Percentiles rank a stretch among this genome's conserved stretches.
Evolutionary conservation across 2,888 invertebrate genomes (phyloP).

Genomic region (Aphodius sticticus): DNA sequence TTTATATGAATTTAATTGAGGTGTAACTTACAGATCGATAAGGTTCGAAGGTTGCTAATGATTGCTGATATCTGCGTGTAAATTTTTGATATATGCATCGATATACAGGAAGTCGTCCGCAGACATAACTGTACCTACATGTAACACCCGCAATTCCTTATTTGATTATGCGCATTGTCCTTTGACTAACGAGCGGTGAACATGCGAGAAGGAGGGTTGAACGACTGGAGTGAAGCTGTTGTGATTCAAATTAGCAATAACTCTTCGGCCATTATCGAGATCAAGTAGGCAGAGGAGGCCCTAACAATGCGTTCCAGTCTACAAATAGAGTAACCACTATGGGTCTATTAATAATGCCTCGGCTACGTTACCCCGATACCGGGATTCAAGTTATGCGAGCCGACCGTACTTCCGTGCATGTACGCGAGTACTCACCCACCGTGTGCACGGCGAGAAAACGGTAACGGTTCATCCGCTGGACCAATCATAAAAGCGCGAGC

Average conservation of each 20-base stretch:
- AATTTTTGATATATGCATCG: background rate
- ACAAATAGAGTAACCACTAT: background rate
- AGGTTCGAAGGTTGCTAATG: too few relatives aligned
- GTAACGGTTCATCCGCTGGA: constrained; percentile 32
- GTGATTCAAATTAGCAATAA: constrained; percentile 4
- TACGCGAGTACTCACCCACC: constrained; percentile 33
- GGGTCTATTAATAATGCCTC: background rate
- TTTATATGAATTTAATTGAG: too few relatives aligned
- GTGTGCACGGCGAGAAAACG: constrained; percentile 30
- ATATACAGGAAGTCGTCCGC: background rate
- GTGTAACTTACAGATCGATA: too few relatives aligned
- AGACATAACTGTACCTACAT: background rate
- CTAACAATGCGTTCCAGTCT: constrained; percentile 4
- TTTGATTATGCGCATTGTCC: constrained; percentile 4
- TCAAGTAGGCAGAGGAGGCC: background rate
- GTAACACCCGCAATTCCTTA: background rate
- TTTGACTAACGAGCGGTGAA: background rate
- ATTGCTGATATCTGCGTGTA: background rate
- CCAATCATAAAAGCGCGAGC: constrained; percentile 29
- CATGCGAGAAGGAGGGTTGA: background rate
- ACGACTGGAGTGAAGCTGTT: background rate
- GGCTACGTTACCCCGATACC: constrained; percentile 5
- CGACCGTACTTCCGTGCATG: constrained; percentile 33
- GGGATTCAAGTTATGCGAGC: constrained; percentile 32
- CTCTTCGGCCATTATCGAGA: constrained; percentile 4